phyloP scores from a whole-genome alignment of 2,888 invertebrate genomes.

The Dinocampus coccinellae region DNA sequence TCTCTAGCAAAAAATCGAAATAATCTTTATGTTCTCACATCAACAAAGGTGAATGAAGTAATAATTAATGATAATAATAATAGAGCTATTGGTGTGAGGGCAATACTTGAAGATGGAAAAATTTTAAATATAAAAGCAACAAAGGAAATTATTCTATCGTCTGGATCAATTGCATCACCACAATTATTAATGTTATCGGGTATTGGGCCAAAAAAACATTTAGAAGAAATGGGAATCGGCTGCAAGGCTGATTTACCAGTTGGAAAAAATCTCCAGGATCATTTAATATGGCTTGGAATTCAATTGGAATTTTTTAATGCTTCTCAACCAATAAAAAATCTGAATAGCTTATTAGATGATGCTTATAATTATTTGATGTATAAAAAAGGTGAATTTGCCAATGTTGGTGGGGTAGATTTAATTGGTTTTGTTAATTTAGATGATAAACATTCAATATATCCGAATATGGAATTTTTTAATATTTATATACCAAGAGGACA shows the following conservation, averaged over 20 bases:
- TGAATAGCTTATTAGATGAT: constrained; percentile 46
- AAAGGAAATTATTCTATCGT: constrained; percentile 77
- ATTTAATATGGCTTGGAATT: constrained; percentile 62
- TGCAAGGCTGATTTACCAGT: constrained; percentile 70
- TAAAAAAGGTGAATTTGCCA: constrained; percentile 69
- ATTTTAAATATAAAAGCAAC: constrained; percentile 65
- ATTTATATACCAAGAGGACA: constrained; percentile 66
- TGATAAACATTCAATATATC: constrained; percentile 70
- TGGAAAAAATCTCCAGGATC: constrained; percentile 74
- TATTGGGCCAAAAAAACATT: constrained; percentile 72
- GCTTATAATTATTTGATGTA: constrained; percentile 67
- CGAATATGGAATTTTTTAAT: constrained; percentile 74
- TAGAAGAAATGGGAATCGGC: constrained; percentile 69
- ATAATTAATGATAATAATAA: constrained; percentile 68
- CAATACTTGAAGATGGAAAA: constrained; percentile 62
- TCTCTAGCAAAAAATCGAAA: constrained; percentile 69
- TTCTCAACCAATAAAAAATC: constrained; percentile 18
- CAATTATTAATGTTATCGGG: constrained; percentile 80
- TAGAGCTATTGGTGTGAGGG: constrained; percentile 68
- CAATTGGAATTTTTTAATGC: constrained; percentile 46
- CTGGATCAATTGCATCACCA: constrained; percentile 77
- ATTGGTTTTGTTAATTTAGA: constrained; percentile 73
- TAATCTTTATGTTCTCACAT: constrained; percentile 75
- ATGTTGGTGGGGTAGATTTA: constrained; percentile 70
- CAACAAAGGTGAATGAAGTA: constrained; percentile 73